Percentiles rank a stretch among this genome's conserved stretches.
These are phyloP conservation scores for Gnathonemus echidnorhynchus DNA, from an alignment of 2,113 vertebrate species.

Conservation along the genomic window DNA sequence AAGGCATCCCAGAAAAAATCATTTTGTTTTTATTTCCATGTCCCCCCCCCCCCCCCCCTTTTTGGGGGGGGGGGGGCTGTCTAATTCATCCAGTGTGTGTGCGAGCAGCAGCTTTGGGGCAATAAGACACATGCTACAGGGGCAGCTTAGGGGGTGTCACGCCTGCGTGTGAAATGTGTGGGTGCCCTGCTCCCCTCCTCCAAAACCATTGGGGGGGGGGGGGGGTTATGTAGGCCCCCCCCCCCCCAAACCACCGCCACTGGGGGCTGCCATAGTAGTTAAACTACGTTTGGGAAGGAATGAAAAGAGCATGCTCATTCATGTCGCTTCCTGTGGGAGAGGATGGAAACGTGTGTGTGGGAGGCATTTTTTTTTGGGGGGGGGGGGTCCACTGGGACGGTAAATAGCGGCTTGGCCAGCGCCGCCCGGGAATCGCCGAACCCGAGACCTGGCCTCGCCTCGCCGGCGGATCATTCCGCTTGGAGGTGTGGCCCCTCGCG, in stretches of 20 bases:
- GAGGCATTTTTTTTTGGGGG: background rate
- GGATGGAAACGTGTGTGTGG: conserved; percentile 7
- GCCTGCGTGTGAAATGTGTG: conserved; percentile 58
- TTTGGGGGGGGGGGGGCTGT: background rate
- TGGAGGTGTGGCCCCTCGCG: background rate
- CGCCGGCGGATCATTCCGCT: background rate
- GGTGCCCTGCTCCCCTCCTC: conserved; percentile 29
- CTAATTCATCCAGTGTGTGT: background rate
- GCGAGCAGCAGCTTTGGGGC: background rate
- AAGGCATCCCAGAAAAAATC: background rate
- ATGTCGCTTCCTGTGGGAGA: conserved; percentile 40
- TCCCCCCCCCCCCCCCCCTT: background rate
- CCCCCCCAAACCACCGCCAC: background rate
- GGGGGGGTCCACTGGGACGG: background rate
- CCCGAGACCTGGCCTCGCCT: background rate
- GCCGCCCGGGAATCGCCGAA: background rate
- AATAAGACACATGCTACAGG: background rate
- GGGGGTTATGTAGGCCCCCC: background rate
- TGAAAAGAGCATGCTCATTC: conserved; percentile 22
- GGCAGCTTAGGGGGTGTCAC: background rate
- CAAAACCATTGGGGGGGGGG: background rate
- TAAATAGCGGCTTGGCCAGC: background rate
- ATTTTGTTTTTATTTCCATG: background rate
- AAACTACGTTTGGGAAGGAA: conserved; percentile 22
- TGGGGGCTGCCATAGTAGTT: background rate